Base-by-base conservation (phyloP, 2,113 vertebrate genomes). In the Pagrus major region DNA sequence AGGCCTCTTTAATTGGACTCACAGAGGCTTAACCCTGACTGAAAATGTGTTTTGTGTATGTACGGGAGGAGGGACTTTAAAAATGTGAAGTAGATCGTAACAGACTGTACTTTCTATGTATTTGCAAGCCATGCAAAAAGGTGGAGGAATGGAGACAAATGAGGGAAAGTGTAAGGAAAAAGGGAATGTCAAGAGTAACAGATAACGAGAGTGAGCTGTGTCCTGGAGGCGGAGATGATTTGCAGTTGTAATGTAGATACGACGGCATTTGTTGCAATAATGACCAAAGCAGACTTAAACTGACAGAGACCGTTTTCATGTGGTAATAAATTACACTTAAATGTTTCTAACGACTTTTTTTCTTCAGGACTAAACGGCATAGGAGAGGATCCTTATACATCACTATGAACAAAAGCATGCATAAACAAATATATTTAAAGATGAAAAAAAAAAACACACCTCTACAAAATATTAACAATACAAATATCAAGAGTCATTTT, bases 51-150 rank as follows among this genome's bases (percentile, higher is more conserved):
- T 8, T 33, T 41, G 31, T 63, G 68, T 61, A 35, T 61, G 44
- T 78, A 46, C 10, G n/a, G 16, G 15, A 46, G 1, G 29, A 25
- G 52, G 39, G 33, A 20, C n/a, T 78, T 51, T 31, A 31, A 49
- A 10, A 56, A 29, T 58, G 47, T 47, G 15, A 65, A 9, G 16
- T 70, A 78, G 58, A 16, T 27, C 35, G 0, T 29, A 44, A 56
- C 4, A 68, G 54, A 46, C 29, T 79, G 27, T 71, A 33, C 83
- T 56, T 81, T 64, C 51, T 85, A 59, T 84, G 27, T 69, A 74
- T 54, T 80, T 54, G 86, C 86, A 92, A 92, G 92, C 81, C 92
- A 94, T 94, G 93, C 92, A 92, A 80, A 84, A 84, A 70, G 49
- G 37, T n/a, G 41, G 21, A 65, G 52, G 63, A 56, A 73, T 56